Evolutionary conservation across 2,797 vertebrate species (phyloP), one percentile per base, ranked within the genome.

Genomic region (Argyrosomus regius): DNA sequence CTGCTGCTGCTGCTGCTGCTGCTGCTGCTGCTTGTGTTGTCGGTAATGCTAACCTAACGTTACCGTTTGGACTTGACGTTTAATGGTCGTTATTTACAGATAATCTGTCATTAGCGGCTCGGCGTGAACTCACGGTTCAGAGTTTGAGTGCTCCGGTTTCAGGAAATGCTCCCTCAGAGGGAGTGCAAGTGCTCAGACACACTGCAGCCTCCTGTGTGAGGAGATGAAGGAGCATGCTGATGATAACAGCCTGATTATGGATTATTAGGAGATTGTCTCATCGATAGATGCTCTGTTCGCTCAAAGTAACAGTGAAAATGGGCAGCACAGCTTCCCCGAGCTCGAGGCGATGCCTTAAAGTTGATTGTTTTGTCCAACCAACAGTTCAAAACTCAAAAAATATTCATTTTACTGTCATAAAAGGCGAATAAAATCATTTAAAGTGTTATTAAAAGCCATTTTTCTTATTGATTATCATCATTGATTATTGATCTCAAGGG

Each of bases 101-200:
- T 39, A 57, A 68, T 74, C 35, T 4, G 7, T 78, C 31, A 69
- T 45, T 52, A 48, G 68, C 65, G 62, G 69, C 64, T 72, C 10
- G 49, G 53, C 75, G 66, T 77, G 66, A 71, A 78, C 52, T 84
- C 70, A 20, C 39, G 35, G 35, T 31, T 31, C 31, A 59, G 45
- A 59, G 58, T 56, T 77, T 72, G 28, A 62, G 64, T 75, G 35
- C 78, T 87, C 82, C 65, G 58, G 71, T 86, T 89, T 86, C 83
- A 88, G 86, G 85, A 90, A 88, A 89, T 78, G 53, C 68, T 85
- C 58, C 75, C 73, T 60, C 52, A 57, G 66, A 54, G 59, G 71
- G 48, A 68, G 77, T 72, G 57, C 49, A 67, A 77, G 77, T 68
- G 85, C 26, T 77, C 72, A 31, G 52, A 72, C 7, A 8, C 11